A percentile compares a stretch with the other conserved stretches of the same genome.
Conservation (phyloP, 1,140 invertebrate genomes). For the Pomacea maculata region DNA sequence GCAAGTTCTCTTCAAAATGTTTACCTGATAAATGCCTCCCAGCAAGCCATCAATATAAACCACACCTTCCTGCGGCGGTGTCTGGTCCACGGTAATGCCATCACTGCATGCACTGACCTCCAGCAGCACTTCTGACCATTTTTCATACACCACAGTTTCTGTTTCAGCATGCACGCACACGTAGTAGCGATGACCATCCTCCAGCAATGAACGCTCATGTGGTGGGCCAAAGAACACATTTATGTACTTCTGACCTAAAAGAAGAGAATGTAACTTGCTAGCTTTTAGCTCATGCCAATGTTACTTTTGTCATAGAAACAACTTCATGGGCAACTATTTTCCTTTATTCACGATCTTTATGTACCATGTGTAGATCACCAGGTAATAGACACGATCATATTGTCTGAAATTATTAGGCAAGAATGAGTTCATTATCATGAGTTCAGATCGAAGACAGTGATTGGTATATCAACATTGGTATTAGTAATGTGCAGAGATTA, state of each 20-base stretch:
- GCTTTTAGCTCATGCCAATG: too few species aligned
- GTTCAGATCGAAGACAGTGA: too few species aligned
- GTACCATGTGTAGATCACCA: too few species aligned
- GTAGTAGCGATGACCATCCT: slow-evolving; percentile 42
- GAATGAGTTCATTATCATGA: too few species aligned
- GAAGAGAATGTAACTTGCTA: neutral
- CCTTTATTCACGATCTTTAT: too few species aligned
- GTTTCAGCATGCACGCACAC: slow-evolving; percentile 43
- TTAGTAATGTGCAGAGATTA: too few species aligned
- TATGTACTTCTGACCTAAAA: slow-evolving; percentile 7
- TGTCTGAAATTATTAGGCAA: too few species aligned
- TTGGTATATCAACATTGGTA: too few species aligned
- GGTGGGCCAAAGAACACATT: slow-evolving; percentile 4
- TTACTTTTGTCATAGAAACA: too few species aligned
- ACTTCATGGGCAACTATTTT: too few species aligned
- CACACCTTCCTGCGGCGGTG: slow-evolving; percentile 32
- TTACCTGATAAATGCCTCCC: slow-evolving; percentile 30
- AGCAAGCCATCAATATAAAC: slow-evolving; percentile 38
- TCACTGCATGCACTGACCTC: slow-evolving; percentile 43
- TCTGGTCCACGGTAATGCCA: slow-evolving; percentile 45
- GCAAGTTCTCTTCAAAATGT: too few species aligned
- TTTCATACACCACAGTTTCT: slow-evolving; percentile 29
- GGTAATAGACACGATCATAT: too few species aligned
- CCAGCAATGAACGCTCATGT: slow-evolving; percentile 4
- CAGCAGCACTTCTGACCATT: slow-evolving; percentile 34